Base-by-base conservation (phyloP, 2,797 vertebrate genomes). In the Enteromius afrohamiltoni region DNA sequence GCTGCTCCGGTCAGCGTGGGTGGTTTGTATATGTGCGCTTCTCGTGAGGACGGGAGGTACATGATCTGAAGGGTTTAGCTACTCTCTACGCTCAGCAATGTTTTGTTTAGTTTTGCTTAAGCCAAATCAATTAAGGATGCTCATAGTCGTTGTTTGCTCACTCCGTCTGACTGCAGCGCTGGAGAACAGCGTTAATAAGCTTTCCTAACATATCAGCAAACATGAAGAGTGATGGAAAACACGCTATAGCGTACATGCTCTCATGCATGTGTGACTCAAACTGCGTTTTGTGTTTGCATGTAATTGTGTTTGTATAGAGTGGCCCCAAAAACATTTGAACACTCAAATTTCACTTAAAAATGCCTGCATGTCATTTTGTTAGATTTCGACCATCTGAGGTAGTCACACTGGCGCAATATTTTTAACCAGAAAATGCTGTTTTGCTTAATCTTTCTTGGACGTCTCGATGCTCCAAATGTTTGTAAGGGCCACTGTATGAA, bases 41-140 rank as follows among this genome's bases (percentile, higher is more conserved):
- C 70, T 80, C 60, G 5, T 87, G 82, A 87, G 82, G 82, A 82
- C 67, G 53, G 71, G 70, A 84, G 78, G 84, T 86, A 68, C 70
- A 67, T 73, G 82, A 84, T 87, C 77, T 85, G 69, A 85, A 84
- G 51, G 79, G 65, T 80, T 87, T 86, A 80, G 76, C 70, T 83
- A 34, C 85, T 58, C 79, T 85, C 83, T 85, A 55, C 55, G 75
- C 75, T 82, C 83, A 69, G 77, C 80, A 82, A 70, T 86, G 86
- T 77, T 82, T 74, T 86, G 86, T 89, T 88, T 89, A 84, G 83
- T 89, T 88, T 83, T 85, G 85, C 82, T 85, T 85, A 87, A 88
- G 81, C 88, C 75, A 89, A 88, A 89, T 89, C 86, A 89, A 88
- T 90, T 88, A 87, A 82, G 83, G 77, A 89, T 85, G 86, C 85